These are phyloP conservation scores for Ophiothrix spiculata DNA, from an alignment of 35 echinoderm and acorn worm species.

Conservation along the genomic window DNA sequence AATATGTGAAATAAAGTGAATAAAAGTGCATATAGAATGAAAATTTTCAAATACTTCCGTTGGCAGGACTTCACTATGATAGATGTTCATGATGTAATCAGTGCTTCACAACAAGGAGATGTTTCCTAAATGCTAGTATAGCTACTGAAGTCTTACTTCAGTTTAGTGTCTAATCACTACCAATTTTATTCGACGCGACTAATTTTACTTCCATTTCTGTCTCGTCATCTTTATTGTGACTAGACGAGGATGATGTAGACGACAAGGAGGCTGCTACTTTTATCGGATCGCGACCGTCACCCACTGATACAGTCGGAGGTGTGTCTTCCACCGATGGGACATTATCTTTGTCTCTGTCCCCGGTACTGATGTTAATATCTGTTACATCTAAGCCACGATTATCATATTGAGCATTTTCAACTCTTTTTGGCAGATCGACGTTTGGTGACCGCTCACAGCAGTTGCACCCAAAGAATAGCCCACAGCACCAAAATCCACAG, in stretches of 20 bases:
- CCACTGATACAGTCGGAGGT: not conserved
- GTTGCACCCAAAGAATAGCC: slow-evolving; percentile 30
- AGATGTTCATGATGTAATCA: no score
- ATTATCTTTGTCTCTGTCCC: not conserved
- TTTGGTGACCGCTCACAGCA: slow-evolving; percentile 43
- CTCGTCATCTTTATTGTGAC: not conserved
- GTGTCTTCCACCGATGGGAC: not conserved
- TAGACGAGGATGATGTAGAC: not conserved
- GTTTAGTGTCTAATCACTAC: no score
- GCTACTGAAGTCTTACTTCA: no score
- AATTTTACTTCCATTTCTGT: not conserved
- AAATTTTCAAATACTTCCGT: no score
- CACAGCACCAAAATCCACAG: slow-evolving; percentile 64
- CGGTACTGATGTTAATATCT: not conserved
- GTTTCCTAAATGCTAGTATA: no score
- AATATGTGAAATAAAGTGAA: no score
- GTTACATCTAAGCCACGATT: slow-evolving; percentile 17
- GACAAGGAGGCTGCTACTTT: not conserved
- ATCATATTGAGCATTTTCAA: slow-evolving; percentile 17
- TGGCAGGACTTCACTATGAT: no score
- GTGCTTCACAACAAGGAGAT: no score
- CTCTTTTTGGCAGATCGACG: not conserved
- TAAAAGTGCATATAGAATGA: no score
- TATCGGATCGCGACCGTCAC: not conserved
- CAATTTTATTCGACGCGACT: no score